phyloP scores from a whole-genome alignment of 1,140 invertebrate genomes.

The Brachionus sp. region DNA sequence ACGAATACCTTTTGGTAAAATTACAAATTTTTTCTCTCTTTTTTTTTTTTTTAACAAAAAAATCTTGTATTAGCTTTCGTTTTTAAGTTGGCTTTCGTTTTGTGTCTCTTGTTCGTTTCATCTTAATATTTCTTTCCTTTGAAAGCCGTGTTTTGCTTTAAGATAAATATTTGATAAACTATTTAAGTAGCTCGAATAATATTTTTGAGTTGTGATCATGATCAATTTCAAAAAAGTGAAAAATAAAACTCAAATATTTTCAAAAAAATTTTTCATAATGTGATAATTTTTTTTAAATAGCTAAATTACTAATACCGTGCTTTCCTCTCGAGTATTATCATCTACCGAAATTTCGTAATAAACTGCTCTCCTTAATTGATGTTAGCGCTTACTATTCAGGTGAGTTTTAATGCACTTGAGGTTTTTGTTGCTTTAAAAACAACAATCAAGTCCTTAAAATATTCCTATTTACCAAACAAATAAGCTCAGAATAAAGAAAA shows the following conservation, averaged over 20 bases:
- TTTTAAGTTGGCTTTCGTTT: background rate
- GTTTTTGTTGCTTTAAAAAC: background rate
- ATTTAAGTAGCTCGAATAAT: slow-evolving; percentile 39
- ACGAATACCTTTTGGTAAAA: slow-evolving; percentile 30
- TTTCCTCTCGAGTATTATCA: slow-evolving; percentile 8
- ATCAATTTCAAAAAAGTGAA: slow-evolving; percentile 7
- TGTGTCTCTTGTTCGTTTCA: slow-evolving; percentile 3
- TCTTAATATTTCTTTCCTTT: slow-evolving; percentile 1
- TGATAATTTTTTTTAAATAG: slow-evolving; percentile 21
- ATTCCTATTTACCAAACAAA: slow-evolving; percentile 33
- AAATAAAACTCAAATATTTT: slow-evolving; percentile 23
- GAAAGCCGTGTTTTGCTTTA: background rate
- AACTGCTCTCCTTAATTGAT: background rate
- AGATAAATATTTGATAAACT: slow-evolving; percentile 42
- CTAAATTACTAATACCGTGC: background rate
- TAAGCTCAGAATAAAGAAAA: background rate
- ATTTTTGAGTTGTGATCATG: slow-evolving; percentile 3
- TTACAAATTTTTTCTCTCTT: background rate
- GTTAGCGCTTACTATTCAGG: background rate
- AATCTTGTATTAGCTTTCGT: slow-evolving; percentile 16
- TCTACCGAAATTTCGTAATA: background rate
- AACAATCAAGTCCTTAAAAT: slow-evolving; percentile 29
- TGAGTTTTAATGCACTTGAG: background rate
- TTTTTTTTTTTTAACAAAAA: background rate
- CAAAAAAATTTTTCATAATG: background rate